Evolutionary conservation across 2,888 invertebrate species (phyloP).

Genomic region (Brachypalpus laphriformis): DNA sequence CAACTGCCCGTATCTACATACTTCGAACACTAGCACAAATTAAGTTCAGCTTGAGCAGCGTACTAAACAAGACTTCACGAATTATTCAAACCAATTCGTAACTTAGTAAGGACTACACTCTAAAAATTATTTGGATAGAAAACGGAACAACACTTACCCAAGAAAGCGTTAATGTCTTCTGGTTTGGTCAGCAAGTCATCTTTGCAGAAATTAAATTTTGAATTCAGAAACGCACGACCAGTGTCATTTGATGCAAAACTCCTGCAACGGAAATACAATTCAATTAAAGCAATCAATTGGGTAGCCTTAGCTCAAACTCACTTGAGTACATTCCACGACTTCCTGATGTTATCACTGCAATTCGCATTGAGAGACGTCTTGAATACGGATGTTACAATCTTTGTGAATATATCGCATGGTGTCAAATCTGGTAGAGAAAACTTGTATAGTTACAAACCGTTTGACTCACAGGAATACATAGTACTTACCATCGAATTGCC

Average conservation of each 20-base stretch:
- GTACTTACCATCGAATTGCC: conserved; percentile 88
- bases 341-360: conserved; percentile 89
- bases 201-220: conserved; percentile 90
- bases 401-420: conserved; percentile 89
- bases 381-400: conserved; percentile 92
- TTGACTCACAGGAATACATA: not conserved
- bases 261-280: conserved; percentile 78
- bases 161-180: conserved; percentile 83
- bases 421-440: conserved; percentile 83
- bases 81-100: no score
- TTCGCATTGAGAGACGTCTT: conserved; percentile 80
- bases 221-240: conserved; percentile 88
- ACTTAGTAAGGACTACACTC: no score
- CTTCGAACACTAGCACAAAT: no score
- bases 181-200: conserved; percentile 83
- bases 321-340: conserved; percentile 91
- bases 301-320: conserved; percentile 78
- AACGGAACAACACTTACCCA: no score
- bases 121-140: no score
- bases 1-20: no score
- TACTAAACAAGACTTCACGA: no score
- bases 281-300: conserved; percentile 36
- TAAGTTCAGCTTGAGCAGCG: no score
- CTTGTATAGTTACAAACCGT: not conserved
- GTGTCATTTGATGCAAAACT: conserved; percentile 84